These are phyloP conservation scores for Corvus cornix DNA, from an alignment of 2,113 vertebrate genomes.

Conservation along the genomic window DNA sequence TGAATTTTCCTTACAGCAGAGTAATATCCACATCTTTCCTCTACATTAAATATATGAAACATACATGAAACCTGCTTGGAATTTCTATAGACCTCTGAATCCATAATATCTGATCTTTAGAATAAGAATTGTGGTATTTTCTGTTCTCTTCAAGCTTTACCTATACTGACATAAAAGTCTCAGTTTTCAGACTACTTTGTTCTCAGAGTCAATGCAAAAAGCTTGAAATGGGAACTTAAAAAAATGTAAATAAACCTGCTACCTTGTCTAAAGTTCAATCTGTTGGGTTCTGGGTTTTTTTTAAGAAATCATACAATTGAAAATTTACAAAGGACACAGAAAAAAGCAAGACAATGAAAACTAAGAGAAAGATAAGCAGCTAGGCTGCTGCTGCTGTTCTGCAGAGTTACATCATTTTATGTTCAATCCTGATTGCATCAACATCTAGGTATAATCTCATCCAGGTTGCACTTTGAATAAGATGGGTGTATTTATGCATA, in stretches of 20 bases:
- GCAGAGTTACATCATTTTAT: neutral
- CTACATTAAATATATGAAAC: neutral
- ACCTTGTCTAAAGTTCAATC: neutral
- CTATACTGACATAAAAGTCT: neutral
- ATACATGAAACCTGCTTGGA: neutral
- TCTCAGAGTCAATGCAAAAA: neutral
- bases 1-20: neutral
- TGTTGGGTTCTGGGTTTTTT: neutral
- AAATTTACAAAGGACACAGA: neutral
- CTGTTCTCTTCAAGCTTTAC: neutral
- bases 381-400: neutral
- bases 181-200: neutral
- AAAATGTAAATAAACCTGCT: neutral
- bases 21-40: neutral
- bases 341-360: neutral
- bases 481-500: neutral
- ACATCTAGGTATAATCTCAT: neutral
- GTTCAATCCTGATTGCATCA: neutral
- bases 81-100: neutral
- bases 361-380: neutral
- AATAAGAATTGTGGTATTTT: neutral
- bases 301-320: neutral
- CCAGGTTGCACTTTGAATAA: rapidly evolving
- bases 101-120: neutral
- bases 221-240: neutral